Conservation (phyloP, 2,113 vertebrate genomes). For the Patagioenas fasciata region DNA sequence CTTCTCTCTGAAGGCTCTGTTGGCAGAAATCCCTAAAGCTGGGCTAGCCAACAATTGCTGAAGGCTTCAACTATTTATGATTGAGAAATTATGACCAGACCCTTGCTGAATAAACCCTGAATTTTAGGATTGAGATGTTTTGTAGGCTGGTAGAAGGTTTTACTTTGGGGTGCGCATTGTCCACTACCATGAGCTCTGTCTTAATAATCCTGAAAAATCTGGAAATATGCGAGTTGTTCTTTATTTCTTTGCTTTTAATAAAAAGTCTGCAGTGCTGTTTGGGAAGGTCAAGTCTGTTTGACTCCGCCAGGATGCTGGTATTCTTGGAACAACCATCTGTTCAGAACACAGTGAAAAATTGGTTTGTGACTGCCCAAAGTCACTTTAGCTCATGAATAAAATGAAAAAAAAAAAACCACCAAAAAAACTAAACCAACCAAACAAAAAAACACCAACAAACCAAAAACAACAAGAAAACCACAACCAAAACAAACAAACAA, state of each 20-base stretch:
- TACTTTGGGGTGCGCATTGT: not conserved
- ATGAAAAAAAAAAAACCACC: not conserved
- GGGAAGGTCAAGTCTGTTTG: constrained; percentile 48
- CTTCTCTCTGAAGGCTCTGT: not conserved
- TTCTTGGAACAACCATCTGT: constrained; percentile 59
- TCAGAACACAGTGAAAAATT: constrained; percentile 51
- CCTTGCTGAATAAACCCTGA: not conserved
- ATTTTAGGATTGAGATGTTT: not conserved
- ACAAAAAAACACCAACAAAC: no score
- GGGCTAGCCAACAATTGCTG: not conserved
- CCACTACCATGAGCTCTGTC: not conserved
- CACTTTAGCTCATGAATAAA: constrained; percentile 27
- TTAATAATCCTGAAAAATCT: not conserved
- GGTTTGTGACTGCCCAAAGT: constrained; percentile 37
- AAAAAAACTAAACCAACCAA: no score
- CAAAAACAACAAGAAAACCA: no score
- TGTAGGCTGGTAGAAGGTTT: not conserved
- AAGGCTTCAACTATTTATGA: not conserved
- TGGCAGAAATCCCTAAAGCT: not conserved
- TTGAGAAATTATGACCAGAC: not conserved
- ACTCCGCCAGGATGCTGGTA: constrained; percentile 31
- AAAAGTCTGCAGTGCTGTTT: not conserved
- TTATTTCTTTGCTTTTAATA: not conserved
- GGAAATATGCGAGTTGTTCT: not conserved
- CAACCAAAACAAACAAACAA: no score